A percentile compares a stretch with the other conserved stretches of the same genome.
Conservation (phyloP, 1,140 invertebrate species). For the Bombyx mandarina region DNA sequence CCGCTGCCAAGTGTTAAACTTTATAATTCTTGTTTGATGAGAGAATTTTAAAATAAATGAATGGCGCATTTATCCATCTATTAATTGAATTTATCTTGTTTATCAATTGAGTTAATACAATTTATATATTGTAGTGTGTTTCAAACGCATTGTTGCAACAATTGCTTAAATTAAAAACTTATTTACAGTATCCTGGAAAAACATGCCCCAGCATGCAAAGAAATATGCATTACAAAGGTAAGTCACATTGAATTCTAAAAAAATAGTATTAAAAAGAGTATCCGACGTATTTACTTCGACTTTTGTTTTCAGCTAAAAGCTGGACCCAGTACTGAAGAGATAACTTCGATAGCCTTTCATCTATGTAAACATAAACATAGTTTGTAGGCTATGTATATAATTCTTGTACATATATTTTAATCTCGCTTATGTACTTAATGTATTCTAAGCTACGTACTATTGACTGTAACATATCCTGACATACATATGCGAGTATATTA, state of each 20-base stretch:
- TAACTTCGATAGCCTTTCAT: conserved; percentile 42
- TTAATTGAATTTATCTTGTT: too few species aligned
- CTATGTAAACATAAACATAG: conserved; percentile 22
- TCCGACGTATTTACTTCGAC: background rate
- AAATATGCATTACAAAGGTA: conserved; percentile 88
- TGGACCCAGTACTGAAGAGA: conserved; percentile 76
- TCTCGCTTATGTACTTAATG: conserved; percentile 35
- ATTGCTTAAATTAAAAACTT: conserved; percentile 14
- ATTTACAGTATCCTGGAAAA: conserved; percentile 77
- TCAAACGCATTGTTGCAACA: background rate
- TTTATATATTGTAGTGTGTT: too few species aligned
- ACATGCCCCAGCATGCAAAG: conserved; percentile 90
- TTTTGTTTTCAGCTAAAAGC: conserved; percentile 73
- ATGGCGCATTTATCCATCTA: too few species aligned
- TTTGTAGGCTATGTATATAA: conserved; percentile 48
- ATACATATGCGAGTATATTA: too few species aligned
- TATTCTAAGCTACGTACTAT: conserved; percentile 10
- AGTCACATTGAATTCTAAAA: background rate
- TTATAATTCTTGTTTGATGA: too few species aligned
- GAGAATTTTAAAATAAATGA: too few species aligned
- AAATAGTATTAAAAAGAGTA: background rate
- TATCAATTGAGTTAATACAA: too few species aligned
- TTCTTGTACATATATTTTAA: conserved; percentile 35
- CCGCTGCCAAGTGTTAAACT: too few species aligned
- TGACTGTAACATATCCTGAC: too few species aligned